Evolutionary conservation across 2,113 vertebrate genomes (phyloP).

Genomic region (Oreocharis arfaki): DNA sequence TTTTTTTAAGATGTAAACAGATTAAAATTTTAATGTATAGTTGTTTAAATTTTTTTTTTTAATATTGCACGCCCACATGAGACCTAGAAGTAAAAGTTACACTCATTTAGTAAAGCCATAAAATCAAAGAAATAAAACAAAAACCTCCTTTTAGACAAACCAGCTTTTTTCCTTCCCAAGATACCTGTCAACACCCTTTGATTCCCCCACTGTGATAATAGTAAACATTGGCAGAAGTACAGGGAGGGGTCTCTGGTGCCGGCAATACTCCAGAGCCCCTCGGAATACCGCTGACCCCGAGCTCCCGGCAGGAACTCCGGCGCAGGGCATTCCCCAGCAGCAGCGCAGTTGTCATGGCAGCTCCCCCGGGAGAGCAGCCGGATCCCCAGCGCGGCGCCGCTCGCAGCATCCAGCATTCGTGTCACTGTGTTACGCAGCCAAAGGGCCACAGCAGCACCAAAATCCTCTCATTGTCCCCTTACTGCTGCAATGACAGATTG

Average conservation of each 20-base stretch:
- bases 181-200: background rate
- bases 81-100: background rate
- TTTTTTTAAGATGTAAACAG: rapidly evolving
- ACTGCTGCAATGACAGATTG: background rate
- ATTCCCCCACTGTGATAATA: background rate
- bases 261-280: slow-evolving; percentile 15
- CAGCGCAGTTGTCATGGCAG: slow-evolving; percentile 65
- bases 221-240: slow-evolving; percentile 8
- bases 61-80: background rate
- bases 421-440: background rate
- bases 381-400: background rate
- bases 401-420: background rate
- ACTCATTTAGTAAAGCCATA: background rate
- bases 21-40: background rate
- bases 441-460: background rate
- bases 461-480: background rate
- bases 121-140: background rate
- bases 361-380: slow-evolving; percentile 34
- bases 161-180: background rate
- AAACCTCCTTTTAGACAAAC: background rate
- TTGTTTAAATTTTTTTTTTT: background rate
- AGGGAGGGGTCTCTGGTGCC: background rate
- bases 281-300: slow-evolving; percentile 44
- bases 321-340: background rate
- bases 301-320: slow-evolving; percentile 17